Conservation (phyloP, 2,888 invertebrate genomes). For the Adelphocoris suturalis region DNA sequence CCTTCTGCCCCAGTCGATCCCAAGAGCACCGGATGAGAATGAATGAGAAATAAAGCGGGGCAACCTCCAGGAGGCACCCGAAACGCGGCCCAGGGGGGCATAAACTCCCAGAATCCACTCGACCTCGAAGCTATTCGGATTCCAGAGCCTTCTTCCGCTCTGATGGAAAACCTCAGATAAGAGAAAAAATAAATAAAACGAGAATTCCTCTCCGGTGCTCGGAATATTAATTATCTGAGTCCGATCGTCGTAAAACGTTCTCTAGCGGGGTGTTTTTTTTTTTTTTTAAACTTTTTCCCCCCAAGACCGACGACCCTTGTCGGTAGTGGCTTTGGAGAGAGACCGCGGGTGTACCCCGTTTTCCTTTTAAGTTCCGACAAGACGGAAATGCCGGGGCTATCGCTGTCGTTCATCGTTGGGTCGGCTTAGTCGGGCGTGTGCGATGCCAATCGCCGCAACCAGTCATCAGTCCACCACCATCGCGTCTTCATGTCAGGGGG, state of each 20-base stretch:
- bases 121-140: conserved; percentile 37
- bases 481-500: no score
- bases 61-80: background rate
- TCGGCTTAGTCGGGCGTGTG: background rate
- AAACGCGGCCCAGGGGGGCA: conserved; percentile 24
- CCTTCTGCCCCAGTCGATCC: background rate
- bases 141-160: conserved; percentile 59
- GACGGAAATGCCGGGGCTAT: conserved; percentile 29
- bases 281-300: conserved; percentile 28
- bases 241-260: conserved; percentile 53
- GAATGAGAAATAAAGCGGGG: conserved; percentile 33
- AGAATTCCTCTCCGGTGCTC: conserved; percentile 39
- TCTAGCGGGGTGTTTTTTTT: background rate
- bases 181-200: background rate
- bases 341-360: background rate
- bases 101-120: conserved; percentile 48
- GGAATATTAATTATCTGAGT: conserved; percentile 66
- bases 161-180: conserved; percentile 51
- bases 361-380: conserved; percentile 1
- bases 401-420: conserved; percentile 24
- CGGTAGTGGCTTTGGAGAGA: background rate
- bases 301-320: conserved; percentile 26
- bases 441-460: background rate
- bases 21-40: no score
- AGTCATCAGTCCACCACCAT: background rate